These are phyloP conservation scores for Alethe diademata DNA, from an alignment of 2,113 vertebrate species.

Conservation along the genomic window DNA sequence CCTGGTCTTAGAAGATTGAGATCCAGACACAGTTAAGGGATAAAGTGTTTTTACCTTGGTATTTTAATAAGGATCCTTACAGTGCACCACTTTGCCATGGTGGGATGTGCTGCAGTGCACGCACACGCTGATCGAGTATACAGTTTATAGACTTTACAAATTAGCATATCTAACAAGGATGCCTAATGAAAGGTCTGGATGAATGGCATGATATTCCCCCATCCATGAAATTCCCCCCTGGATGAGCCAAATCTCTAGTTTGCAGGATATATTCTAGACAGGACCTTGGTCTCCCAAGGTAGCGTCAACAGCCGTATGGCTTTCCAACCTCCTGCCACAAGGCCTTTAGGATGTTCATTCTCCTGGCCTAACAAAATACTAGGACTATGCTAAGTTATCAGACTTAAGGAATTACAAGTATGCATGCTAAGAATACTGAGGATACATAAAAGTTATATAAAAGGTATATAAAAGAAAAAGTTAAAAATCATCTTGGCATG, in stretches of 20 bases:
- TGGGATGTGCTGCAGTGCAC: too few relatives aligned
- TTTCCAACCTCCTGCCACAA: not conserved
- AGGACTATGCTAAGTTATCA: not conserved
- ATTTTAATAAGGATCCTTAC: too few relatives aligned
- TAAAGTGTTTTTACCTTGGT: not conserved
- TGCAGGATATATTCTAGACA: not conserved
- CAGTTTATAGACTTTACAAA: not conserved
- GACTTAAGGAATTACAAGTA: not conserved
- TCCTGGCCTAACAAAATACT: not conserved
- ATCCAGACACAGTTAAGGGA: not conserved
- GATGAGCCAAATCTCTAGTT: not conserved
- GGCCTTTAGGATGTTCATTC: not conserved
- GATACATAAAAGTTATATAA: not conserved
- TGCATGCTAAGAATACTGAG: not conserved
- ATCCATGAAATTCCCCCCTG: rapidly evolving
- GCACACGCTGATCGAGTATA: rapidly evolving
- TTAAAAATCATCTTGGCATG: not conserved
- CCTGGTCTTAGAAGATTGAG: not conserved
- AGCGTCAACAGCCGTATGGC: too few relatives aligned
- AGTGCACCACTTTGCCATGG: not conserved
- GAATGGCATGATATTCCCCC: not conserved
- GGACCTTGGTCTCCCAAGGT: not conserved
- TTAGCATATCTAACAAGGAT: not conserved
- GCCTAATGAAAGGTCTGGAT: not conserved
- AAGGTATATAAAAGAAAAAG: not conserved